A percentile compares a stretch with the other conserved stretches of the same genome.
Evolutionary conservation across 2,113 vertebrate genomes (phyloP).

Genomic region (Naja naja): DNA sequence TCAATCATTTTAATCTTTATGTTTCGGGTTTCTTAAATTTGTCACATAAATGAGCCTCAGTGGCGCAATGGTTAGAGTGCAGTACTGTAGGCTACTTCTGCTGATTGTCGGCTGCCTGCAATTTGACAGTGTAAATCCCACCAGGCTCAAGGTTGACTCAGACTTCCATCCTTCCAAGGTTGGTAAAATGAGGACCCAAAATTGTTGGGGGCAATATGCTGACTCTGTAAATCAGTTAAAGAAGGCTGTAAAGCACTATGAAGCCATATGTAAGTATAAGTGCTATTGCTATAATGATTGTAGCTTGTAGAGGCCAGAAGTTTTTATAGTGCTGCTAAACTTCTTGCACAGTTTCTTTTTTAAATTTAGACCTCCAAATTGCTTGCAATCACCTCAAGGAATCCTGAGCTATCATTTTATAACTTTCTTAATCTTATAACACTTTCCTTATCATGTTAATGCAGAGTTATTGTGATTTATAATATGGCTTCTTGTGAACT

Average conservation of each 20-base stretch:
- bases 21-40: not conserved
- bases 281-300: not conserved
- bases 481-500: not conserved
- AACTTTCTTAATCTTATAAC: not conserved
- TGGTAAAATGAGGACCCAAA: too few relatives aligned
- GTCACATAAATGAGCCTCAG: not conserved
- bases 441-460: not conserved
- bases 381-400: not conserved
- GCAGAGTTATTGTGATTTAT: not conserved
- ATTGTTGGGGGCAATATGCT: too few relatives aligned
- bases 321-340: not conserved
- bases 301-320: not conserved
- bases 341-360: not conserved
- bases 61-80: too few relatives aligned
- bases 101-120: too few relatives aligned
- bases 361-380: not conserved
- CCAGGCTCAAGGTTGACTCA: too few relatives aligned
- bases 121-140: too few relatives aligned
- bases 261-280: too few relatives aligned
- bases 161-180: too few relatives aligned
- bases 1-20: not conserved
- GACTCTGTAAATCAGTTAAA: too few relatives aligned
- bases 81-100: too few relatives aligned
- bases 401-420: not conserved
- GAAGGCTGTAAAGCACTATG: too few relatives aligned